Conservation (phyloP, 2,797 vertebrate species). For the Scolopax rusticola region DNA sequence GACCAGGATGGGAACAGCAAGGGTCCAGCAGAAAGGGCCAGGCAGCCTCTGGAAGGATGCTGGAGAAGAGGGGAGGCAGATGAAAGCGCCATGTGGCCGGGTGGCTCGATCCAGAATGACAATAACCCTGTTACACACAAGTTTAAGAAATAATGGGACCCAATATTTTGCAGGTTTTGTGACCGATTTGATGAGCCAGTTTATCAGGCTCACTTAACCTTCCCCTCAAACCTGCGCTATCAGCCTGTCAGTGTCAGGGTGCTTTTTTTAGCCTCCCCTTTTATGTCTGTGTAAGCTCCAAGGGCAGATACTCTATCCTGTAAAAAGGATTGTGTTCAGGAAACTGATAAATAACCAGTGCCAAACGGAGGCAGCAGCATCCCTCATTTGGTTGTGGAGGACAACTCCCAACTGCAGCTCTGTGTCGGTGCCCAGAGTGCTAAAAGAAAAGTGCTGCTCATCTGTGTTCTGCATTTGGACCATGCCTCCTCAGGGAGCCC, state of each 20-base stretch:
- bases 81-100: not conserved
- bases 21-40: not conserved
- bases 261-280: not conserved
- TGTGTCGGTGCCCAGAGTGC: not conserved
- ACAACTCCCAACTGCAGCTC: not conserved
- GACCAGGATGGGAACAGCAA: not conserved
- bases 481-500: not conserved
- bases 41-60: not conserved
- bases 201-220: constrained; percentile 67
- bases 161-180: not conserved
- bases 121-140: not conserved
- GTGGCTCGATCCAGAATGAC: constrained; percentile 7
- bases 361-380: not conserved
- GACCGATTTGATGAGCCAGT: constrained; percentile 54
- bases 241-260: not conserved
- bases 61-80: not conserved
- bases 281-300: not conserved
- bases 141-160: constrained; percentile 51
- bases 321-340: not conserved
- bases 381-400: not conserved
- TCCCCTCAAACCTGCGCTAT: constrained; percentile 23
- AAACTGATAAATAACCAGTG: not conserved
- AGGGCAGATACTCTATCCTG: not conserved
- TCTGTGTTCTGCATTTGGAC: not conserved
- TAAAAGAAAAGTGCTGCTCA: not conserved